Evolutionary conservation across 2,797 vertebrate genomes (phyloP), one percentile per base, ranked within the genome.

Genomic region (Pristis pectinata): DNA sequence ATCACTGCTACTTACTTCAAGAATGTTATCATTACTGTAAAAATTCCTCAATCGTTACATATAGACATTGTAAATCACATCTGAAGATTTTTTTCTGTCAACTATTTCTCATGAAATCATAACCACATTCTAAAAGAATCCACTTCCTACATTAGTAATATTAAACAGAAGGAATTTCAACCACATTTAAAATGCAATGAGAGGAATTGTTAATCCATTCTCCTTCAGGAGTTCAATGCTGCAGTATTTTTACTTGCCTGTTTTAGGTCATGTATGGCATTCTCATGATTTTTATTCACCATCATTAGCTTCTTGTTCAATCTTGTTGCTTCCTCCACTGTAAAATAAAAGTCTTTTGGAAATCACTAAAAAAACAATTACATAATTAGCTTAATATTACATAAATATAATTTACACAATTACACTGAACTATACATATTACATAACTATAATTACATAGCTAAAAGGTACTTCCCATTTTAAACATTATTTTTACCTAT

Each of bases 291-390:
- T 96, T 96, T 96, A 96, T 98, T 98, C 95, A 97, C 96, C 95
- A 96, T 96, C 11, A 96, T 96, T 95, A 99, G 96, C 95, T 97
- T 98, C 96, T 97, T 97, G 95, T 99, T 99, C 49, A 98, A 96
- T 94, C 97, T 97, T 95, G 98, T 97, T 56, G 98, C 98, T 96
- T 98, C 98, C 79, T 98, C 97, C 95, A 98, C 99, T 99, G 95
- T 1, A 96, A 96, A 19, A 59, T 49, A 91, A 3, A 96, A 96
- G n/a, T 80, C 11, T 95, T 82, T 95, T 87, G 0, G 0, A 94
- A 94, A 95, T 92, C 10, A 82, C 94, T 95, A 94, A 56, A n/a
- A 24, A 91, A 24, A 41, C 87, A 10, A n/a, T n/a, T n/a, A n/a
- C n/a, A n/a, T n/a, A n/a, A n/a, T n/a, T n/a, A n/a, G n/a, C n/a